These are phyloP conservation scores for Falco biarmicus DNA, from an alignment of 2,797 vertebrate species.

Conservation along the genomic window DNA sequence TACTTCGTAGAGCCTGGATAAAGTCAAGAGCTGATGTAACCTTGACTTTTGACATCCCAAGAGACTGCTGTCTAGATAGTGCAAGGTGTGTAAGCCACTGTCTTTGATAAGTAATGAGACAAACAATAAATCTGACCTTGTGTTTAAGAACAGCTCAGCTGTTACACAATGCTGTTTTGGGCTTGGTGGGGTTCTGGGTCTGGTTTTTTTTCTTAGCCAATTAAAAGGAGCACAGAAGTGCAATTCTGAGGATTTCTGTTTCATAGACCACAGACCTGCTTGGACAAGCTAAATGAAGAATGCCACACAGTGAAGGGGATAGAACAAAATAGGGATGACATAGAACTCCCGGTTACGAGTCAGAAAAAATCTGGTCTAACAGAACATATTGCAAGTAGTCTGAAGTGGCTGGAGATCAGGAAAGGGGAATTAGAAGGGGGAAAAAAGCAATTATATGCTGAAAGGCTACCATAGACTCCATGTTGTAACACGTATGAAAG, in stretches of 20 bases:
- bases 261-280: not conserved
- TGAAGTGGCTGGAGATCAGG: not conserved
- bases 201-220: not conserved
- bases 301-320: not conserved
- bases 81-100: slow-evolving; percentile 66
- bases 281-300: not conserved
- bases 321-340: not conserved
- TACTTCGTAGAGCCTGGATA: slow-evolving; percentile 69
- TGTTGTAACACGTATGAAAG: not conserved
- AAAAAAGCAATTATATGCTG: not conserved
- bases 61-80: slow-evolving; percentile 56
- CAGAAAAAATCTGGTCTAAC: not conserved
- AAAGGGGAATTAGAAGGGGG: not conserved
- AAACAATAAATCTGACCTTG: slow-evolving; percentile 50
- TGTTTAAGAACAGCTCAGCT: slow-evolving; percentile 30
- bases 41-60: slow-evolving; percentile 51
- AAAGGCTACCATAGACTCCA: not conserved
- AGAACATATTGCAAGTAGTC: not conserved
- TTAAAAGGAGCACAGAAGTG: slow-evolving; percentile 17
- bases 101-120: slow-evolving; percentile 70
- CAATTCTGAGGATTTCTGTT: not conserved
- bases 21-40: slow-evolving; percentile 72
- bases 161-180: not conserved
- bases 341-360: not conserved
- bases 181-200: not conserved